phyloP scores from a whole-genome alignment of 2,888 invertebrate genomes.

The Tenodera sinensis region DNA sequence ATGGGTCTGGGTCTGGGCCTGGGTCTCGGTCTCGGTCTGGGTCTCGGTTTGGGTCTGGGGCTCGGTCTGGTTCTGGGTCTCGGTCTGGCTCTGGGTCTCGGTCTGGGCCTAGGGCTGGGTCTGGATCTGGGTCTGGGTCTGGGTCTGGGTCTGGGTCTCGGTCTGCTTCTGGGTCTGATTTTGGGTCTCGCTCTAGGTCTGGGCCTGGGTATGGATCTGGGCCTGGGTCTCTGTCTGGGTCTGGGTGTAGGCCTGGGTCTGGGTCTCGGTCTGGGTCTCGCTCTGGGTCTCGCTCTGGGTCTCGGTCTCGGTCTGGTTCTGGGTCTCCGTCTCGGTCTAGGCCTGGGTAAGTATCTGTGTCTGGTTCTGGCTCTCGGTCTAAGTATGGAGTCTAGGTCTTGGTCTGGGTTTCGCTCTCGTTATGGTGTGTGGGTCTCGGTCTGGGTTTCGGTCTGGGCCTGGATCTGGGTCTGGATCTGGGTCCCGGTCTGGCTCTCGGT shows the following conservation, averaged over 20 bases:
- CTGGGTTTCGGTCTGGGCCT: too few relatives aligned
- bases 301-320: too few relatives aligned
- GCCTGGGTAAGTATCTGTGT: conserved; percentile 28
- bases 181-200: neutral
- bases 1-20: conserved; percentile 28
- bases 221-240: too few relatives aligned
- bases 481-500: too few relatives aligned
- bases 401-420: too few relatives aligned
- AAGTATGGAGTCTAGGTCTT: neutral
- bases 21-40: too few relatives aligned
- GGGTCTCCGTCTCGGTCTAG: conserved; percentile 33
- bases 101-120: conserved; percentile 31
- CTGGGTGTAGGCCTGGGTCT: conserved; percentile 34
- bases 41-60: conserved; percentile 28
- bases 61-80: conserved; percentile 31
- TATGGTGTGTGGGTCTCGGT: too few relatives aligned
- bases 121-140: conserved; percentile 27
- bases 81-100: conserved; percentile 32
- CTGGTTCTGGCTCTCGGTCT: neutral
- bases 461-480: neutral
- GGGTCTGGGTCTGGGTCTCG: neutral
- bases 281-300: conserved; percentile 34
- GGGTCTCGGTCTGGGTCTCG: conserved; percentile 30
- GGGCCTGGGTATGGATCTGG: neutral
- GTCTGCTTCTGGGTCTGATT: neutral